Evolutionary conservation across 2,888 invertebrate genomes (phyloP), one percentile per base, ranked within the genome.

Genomic region (Phorcus lineatus): DNA sequence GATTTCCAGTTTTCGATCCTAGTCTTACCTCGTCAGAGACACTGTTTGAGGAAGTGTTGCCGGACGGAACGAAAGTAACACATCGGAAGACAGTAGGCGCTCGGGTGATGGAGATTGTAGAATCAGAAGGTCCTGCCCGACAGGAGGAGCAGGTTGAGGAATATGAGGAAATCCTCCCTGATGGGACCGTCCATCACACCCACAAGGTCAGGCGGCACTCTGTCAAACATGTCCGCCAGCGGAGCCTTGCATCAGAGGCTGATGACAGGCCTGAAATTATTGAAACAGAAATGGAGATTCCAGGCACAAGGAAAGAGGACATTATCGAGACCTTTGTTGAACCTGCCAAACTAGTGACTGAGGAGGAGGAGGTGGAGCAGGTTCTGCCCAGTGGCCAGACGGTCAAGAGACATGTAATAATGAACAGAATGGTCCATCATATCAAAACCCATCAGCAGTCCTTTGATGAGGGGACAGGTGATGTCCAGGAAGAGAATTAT

Each of bases 351-450:
- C 77, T 82, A 53, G 86, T 90, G 22, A 82, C 84, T 2, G 86
- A 88, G 40, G 82, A 87, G 0, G 89, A 91, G 70, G 88, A 88
- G 24, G 85, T 91, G 24, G 90, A 91, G 76, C 85, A 89, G 74
- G 79, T 82, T 1, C 77, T 90, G 11, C 88, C 88, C n/a, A 90
- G 90, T 89, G 92, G 92, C 17, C 87, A 88, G 16, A 83, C 82
- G 11, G 88, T 91, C 2, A 88, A 86, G 66, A 83, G 88, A 22
- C 87, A 88, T 55, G 85, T 92, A 6, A 86, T 90, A 13, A 87
- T 89, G 81, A 91, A 88, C 79, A 86, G 90, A 66, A 88, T 90
- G 87, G 88, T 89, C 2, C 90, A 90, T 67, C 87, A 89, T 31
- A 84, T 90, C n/a, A 87, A 84, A 67, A 89, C 88, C 11, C 85